These are phyloP conservation scores for Taeniopygia guttata DNA, from an alignment of 2,797 vertebrate species.

Conservation along the genomic window DNA sequence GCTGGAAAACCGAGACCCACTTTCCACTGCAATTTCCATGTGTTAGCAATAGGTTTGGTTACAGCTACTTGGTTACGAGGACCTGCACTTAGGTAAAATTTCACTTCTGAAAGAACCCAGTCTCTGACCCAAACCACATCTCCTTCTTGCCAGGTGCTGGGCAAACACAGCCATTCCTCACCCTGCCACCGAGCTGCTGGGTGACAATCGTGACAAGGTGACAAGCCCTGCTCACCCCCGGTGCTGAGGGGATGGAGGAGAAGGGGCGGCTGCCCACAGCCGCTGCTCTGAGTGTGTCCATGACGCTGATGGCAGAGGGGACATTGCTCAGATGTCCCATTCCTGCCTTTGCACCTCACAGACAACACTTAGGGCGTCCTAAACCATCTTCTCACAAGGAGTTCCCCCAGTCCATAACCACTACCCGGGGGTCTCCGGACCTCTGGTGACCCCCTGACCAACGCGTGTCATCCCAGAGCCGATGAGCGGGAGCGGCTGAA, in stretches of 20 bases:
- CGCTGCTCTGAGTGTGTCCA: fast-evolving
- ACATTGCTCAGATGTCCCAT: neutral
- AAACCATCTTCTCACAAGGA: fast-evolving
- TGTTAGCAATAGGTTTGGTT: neutral
- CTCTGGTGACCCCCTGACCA: neutral
- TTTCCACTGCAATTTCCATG: neutral
- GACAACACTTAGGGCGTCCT: no score
- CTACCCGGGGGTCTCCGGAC: no score
- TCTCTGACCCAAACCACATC: neutral
- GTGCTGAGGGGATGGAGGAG: neutral
- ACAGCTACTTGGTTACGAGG: neutral
- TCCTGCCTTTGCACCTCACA: neutral
- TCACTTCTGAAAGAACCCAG: neutral
- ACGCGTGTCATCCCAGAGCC: neutral
- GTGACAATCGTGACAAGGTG: neutral
- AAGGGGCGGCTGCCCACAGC: neutral
- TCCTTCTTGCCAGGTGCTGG: neutral
- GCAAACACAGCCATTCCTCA: neutral
- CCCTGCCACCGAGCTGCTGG: neutral
- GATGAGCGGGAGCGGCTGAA: fast-evolving
- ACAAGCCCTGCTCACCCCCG: fast-evolving
- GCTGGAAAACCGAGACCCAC: neutral
- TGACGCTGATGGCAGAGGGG: neutral
- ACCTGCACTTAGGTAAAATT: neutral
- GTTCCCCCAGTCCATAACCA: neutral